Conservation (phyloP, 1,140 invertebrate species). For the Oscheius sp. region DNA sequence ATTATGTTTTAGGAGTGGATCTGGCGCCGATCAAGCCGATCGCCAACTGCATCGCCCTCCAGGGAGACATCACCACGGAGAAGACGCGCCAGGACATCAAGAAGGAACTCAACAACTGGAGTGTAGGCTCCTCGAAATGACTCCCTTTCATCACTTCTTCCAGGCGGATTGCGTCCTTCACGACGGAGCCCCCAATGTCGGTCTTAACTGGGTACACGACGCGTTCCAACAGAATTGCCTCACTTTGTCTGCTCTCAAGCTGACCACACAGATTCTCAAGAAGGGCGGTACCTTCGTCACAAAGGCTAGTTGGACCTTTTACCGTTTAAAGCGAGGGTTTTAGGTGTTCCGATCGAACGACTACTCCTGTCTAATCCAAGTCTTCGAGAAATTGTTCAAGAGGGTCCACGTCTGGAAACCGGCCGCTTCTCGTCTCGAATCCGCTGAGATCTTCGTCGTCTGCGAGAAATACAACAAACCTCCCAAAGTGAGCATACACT, state of each 20-base stretch:
- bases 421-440: slow-evolving; percentile 93
- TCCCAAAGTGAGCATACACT: too few relatives aligned
- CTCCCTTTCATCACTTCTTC: slow-evolving; percentile 28
- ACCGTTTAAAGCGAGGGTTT: background rate
- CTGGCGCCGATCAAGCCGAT: slow-evolving; percentile 91
- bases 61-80: slow-evolving; percentile 94
- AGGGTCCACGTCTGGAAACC: slow-evolving; percentile 92
- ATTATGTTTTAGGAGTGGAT: slow-evolving; percentile 75
- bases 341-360: slow-evolving; percentile 92
- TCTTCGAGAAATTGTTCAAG: slow-evolving; percentile 91
- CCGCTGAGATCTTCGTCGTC: slow-evolving; percentile 98
- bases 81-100: slow-evolving; percentile 68
- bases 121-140: slow-evolving; percentile 37
- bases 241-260: slow-evolving; percentile 81
- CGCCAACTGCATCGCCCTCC: slow-evolving; percentile 80
- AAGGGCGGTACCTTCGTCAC: slow-evolving; percentile 95
- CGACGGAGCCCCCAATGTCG: slow-evolving; percentile 98
- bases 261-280: slow-evolving; percentile 84
- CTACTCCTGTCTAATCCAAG: slow-evolving; percentile 89
- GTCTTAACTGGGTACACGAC: slow-evolving; percentile 94
- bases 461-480: slow-evolving; percentile 91
- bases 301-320: slow-evolving; percentile 67
- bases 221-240: slow-evolving; percentile 80
- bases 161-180: slow-evolving; percentile 91
- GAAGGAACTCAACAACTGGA: slow-evolving; percentile 86